A percentile compares a stretch with the other conserved stretches of the same genome.
Conservation (phyloP, 2,113 vertebrate species). For the Pterocles gutturalis region DNA sequence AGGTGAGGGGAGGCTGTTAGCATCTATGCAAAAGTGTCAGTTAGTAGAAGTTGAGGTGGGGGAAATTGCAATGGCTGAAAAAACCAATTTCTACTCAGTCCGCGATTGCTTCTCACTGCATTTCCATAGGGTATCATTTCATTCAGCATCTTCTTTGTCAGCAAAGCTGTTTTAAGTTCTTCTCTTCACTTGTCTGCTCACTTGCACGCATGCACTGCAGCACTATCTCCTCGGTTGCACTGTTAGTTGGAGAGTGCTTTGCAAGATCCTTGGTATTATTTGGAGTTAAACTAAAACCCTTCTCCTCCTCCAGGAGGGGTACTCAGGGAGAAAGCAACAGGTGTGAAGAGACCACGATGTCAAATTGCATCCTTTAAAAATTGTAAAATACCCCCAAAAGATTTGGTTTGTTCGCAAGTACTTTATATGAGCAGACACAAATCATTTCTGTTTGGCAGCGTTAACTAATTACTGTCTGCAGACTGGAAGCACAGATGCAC, state of each 20-base stretch:
- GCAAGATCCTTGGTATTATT: neutral
- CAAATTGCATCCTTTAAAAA: neutral
- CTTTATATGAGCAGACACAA: constrained; percentile 61
- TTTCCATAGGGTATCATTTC: neutral
- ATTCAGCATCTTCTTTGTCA: neutral
- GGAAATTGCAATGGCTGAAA: neutral
- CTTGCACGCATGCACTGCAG: neutral
- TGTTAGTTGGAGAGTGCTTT: neutral
- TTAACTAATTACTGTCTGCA: constrained; percentile 75
- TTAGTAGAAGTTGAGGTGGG: neutral
- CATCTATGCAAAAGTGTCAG: neutral
- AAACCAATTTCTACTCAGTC: neutral
- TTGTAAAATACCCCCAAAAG: constrained; percentile 24
- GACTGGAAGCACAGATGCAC: constrained; percentile 38
- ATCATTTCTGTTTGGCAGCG: constrained; percentile 73
- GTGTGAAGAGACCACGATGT: neutral
- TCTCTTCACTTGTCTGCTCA: neutral
- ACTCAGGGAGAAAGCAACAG: neutral
- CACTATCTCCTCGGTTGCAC: neutral
- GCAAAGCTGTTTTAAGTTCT: neutral
- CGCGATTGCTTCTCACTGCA: neutral
- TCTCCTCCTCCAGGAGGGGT: neutral
- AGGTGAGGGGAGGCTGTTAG: neutral
- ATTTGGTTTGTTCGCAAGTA: constrained; percentile 62
- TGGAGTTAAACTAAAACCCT: neutral